phyloP scores from a whole-genome alignment of 2,888 invertebrate genomes.

The Aphrophora alni region DNA sequence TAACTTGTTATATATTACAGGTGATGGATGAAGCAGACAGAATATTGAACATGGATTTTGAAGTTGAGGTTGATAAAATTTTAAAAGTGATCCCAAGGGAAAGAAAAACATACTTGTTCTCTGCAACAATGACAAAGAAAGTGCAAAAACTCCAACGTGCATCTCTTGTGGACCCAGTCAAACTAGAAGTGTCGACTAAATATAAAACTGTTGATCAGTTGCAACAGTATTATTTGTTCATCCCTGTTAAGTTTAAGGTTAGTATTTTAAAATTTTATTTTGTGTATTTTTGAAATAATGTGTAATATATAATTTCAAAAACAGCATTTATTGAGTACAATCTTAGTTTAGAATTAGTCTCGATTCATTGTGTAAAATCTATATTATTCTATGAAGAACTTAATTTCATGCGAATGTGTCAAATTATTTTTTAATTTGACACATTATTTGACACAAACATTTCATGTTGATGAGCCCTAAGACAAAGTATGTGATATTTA shows the following conservation, averaged over 20 bases:
- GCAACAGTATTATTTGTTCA: conserved; percentile 92
- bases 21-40: conserved; percentile 99
- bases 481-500: too few relatives aligned
- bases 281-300: background rate
- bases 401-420: too few relatives aligned
- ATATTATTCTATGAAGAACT: too few relatives aligned
- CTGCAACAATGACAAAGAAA: conserved; percentile 99
- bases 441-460: too few relatives aligned
- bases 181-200: conserved; percentile 94
- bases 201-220: conserved; percentile 98
- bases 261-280: conserved; percentile 38
- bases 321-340: too few relatives aligned
- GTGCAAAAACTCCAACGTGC: conserved; percentile 96
- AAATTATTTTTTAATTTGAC: too few relatives aligned
- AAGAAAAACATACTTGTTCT: conserved; percentile 91
- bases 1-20: too few relatives aligned
- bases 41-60: conserved; percentile 99
- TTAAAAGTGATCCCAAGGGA: conserved; percentile 90
- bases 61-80: conserved; percentile 96
- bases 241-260: conserved; percentile 95
- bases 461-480: too few relatives aligned
- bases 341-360: too few relatives aligned
- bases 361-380: too few relatives aligned
- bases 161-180: conserved; percentile 91
- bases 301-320: too few relatives aligned